Conservation (phyloP, 2,113 vertebrate species). For the Bubo bubo region DNA sequence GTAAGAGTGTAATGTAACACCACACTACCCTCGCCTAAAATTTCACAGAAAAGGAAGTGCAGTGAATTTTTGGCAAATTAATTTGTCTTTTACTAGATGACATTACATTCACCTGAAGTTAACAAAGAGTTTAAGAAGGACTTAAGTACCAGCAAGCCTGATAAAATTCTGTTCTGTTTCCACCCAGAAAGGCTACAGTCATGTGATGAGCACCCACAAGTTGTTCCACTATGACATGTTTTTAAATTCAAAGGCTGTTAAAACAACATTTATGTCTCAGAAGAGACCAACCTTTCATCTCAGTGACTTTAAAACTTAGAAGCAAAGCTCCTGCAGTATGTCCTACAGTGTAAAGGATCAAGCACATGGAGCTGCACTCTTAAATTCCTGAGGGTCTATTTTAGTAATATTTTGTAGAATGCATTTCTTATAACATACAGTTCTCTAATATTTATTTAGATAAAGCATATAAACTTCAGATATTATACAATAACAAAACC, state of each 20-base stretch:
- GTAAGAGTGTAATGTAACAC: not conserved
- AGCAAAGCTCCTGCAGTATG: not conserved
- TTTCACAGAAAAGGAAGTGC: not conserved
- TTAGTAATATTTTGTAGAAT: not conserved
- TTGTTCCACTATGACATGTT: accelerated
- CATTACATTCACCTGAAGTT: not conserved
- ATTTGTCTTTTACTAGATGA: not conserved
- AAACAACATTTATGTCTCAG: not conserved
- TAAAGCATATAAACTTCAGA: not conserved
- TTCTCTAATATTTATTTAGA: not conserved
- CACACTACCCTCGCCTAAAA: not conserved
- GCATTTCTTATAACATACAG: not conserved
- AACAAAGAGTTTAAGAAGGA: not conserved
- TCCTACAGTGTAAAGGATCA: accelerated
- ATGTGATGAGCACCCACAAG: not conserved
- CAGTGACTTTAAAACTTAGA: not conserved
- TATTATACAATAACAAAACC: not conserved
- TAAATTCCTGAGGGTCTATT: not conserved
- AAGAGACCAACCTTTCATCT: not conserved
- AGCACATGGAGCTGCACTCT: not conserved
- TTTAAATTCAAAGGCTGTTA: not conserved
- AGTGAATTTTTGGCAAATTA: not conserved
- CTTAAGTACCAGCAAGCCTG: not conserved
- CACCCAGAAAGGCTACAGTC: not conserved
- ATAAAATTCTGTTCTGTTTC: not conserved